phyloP scores from a whole-genome alignment of 37 sponge, comb jelly and placozoan genomes.

The Axinella damicornis region DNA sequence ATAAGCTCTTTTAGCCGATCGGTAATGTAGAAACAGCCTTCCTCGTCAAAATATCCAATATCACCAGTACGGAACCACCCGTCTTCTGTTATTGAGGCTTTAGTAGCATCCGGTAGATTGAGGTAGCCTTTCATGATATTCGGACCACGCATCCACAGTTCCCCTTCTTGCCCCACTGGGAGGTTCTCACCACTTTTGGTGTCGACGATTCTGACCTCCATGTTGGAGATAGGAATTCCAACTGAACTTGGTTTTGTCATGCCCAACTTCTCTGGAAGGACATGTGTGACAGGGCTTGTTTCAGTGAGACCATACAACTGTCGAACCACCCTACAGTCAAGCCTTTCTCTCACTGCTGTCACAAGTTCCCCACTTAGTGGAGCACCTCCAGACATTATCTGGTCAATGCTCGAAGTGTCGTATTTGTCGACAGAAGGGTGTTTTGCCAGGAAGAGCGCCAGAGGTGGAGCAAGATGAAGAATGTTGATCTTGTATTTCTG shows the following conservation, averaged over 20 bases:
- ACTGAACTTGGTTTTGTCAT: slow-evolving; percentile 59
- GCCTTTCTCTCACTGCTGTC: slow-evolving; percentile 43
- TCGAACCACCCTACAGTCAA: slow-evolving; percentile 35
- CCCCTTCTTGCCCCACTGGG: slow-evolving; percentile 68
- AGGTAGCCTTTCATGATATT: slow-evolving; percentile 92
- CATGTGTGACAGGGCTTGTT: slow-evolving; percentile 73
- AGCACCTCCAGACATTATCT: slow-evolving; percentile 83
- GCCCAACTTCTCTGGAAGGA: slow-evolving; percentile 11
- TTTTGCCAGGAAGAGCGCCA: slow-evolving; percentile 86
- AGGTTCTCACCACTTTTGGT: slow-evolving; percentile 49
- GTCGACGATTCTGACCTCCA: slow-evolving; percentile 63
- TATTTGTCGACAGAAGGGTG: slow-evolving; percentile 83
- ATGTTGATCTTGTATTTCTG: slow-evolving; percentile 7
- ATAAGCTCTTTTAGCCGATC: slow-evolving; percentile 95
- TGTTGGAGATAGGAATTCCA: slow-evolving; percentile 61
- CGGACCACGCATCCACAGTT: slow-evolving; percentile 80
- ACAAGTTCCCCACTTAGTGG: slow-evolving; percentile 83
- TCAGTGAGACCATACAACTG: slow-evolving; percentile 91
- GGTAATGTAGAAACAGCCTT: slow-evolving; percentile 84
- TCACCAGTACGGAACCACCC: slow-evolving; percentile 91
- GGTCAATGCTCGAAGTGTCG: slow-evolving; percentile 64
- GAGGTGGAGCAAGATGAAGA: slow-evolving; percentile 76
- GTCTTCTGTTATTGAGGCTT: slow-evolving; percentile 62
- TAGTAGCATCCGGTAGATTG: slow-evolving; percentile 82
- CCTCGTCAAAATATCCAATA: slow-evolving; percentile 85